Evolutionary conservation across 2,113 vertebrate genomes (phyloP).

Genomic region (Epinephelus fuscoguttatus): DNA sequence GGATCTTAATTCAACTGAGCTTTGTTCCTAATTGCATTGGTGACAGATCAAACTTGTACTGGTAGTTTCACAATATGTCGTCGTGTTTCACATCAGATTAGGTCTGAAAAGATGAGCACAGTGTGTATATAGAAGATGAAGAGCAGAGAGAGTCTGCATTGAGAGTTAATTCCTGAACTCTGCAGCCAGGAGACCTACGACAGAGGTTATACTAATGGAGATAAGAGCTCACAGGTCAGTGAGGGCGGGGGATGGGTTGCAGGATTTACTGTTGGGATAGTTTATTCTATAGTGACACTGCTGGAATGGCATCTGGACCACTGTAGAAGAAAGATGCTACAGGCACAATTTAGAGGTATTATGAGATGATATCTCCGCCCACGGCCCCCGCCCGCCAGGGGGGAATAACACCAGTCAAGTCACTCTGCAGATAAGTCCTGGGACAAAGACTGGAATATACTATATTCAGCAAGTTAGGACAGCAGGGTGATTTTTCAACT

Average conservation of each 20-base stretch:
- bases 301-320: constrained; percentile 65
- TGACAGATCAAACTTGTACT: neutral
- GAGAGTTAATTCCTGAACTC: constrained; percentile 45
- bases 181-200: constrained; percentile 24
- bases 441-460: constrained; percentile 21
- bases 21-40: neutral
- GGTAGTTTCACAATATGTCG: neutral
- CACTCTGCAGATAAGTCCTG: constrained; percentile 43
- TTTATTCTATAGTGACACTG: constrained; percentile 48
- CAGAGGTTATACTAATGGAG: constrained; percentile 51
- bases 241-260: constrained; percentile 22
- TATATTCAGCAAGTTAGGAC: neutral
- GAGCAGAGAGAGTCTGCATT: neutral
- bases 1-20: neutral
- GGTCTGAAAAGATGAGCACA: neutral
- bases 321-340: constrained; percentile 54
- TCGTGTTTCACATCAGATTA: neutral
- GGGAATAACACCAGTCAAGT: constrained; percentile 39
- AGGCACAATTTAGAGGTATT: constrained; percentile 57
- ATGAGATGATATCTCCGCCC: constrained; percentile 61
- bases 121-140: neutral
- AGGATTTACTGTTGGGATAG: constrained; percentile 61
- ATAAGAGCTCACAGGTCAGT: constrained; percentile 50
- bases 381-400: constrained; percentile 41
- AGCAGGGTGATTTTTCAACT: constrained; percentile 14